Evolutionary conservation across 2,797 vertebrate genomes (phyloP), one percentile per base, ranked within the genome.

Genomic region (Channallabes apus): DNA sequence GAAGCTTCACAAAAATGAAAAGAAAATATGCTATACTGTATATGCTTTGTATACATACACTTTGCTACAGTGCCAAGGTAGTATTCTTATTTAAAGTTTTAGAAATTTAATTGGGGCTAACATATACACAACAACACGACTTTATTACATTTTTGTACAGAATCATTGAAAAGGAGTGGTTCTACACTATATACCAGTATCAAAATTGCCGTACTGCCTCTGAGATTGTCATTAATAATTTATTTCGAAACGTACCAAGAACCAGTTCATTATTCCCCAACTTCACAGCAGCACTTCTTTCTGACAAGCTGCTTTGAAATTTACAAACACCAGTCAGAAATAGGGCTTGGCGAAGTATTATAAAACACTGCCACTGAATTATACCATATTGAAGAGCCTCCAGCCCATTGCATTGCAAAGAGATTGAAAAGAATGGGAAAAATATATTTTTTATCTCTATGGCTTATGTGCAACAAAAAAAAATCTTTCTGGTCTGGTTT

Each of bases 351-450:
- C 75, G 68, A 85, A 38, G 76, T 75, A 64, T 72, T 58, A 69
- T 68, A 82, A 67, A 84, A 67, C 24, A 27, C 79, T 90, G 87
- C 85, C 88, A 87, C 85, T 82, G 89, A 91, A 90, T 93, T 94
- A 91, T 92, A 93, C 90, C 90, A 93, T 89, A 90, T 83, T 88
- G 90, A 89, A 89, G 89, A 84, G 72, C 85, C 85, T 90, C 86
- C 82, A 88, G 88, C 87, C 86, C 86, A 87, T 91, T 82, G 88
- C 89, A 89, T 91, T 88, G 82, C 51, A 88, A 88, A 91, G 86
- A 92, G 89, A 90, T 62, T 62, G 64, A 85, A 87, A 86, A 78
- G 86, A 6, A 88, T 72, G 77, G 90, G 90, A 73, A 84, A 84
- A 82, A 85, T 82, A 77, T 92, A 4, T 90, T 51, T 93, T 92